Evolutionary conservation across 2,113 vertebrate species (phyloP), one percentile per base, ranked within the genome.

Genomic region (Loxodonta africana): DNA sequence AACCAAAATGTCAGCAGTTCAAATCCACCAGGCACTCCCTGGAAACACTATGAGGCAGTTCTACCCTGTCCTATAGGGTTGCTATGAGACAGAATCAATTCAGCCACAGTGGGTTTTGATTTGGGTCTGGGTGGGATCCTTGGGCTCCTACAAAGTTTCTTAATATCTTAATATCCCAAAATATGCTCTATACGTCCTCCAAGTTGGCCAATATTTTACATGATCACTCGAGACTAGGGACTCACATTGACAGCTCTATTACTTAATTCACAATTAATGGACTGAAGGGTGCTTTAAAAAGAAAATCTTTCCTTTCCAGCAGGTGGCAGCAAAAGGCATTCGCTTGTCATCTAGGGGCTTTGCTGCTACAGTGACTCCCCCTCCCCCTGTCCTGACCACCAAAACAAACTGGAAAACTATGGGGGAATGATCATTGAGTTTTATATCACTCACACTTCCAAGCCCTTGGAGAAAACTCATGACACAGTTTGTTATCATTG

Each of bases 221-320:
- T 33, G 81, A 60, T 73, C 41, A 67, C 77, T 77, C 83, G 60
- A 93, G 92, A 82, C 20, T 46, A 63, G 76, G 91, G 46, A 53
- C 82, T 97, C 74, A 87, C 86, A 88, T 46, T 95, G 96, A 96
- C 85, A 95, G 63, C 60, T 93, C 83, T 67, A 0, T 97, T 74
- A 88, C 60, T 90, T 84, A 98, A 93, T 90, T 96, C 98, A 97
- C 96, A 98, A 98, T 98, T 98, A 98, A 98, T 95, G 94, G 96
- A 95, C 97, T 89, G 97, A 67, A 82, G 97, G 93, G 83, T 41
- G 37, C 67, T 90, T 88, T 90, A 46, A 84, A 90, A 88, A 94
- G 44, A 63, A 89, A 97, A 85, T 44, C 65, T 95, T 71, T 95
- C 87, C 83, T 69, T 57, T 73, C 94, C 94, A 96, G 96, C 82